Evolutionary conservation across 2,113 vertebrate species (phyloP).

Genomic region (Cololabis saira): DNA sequence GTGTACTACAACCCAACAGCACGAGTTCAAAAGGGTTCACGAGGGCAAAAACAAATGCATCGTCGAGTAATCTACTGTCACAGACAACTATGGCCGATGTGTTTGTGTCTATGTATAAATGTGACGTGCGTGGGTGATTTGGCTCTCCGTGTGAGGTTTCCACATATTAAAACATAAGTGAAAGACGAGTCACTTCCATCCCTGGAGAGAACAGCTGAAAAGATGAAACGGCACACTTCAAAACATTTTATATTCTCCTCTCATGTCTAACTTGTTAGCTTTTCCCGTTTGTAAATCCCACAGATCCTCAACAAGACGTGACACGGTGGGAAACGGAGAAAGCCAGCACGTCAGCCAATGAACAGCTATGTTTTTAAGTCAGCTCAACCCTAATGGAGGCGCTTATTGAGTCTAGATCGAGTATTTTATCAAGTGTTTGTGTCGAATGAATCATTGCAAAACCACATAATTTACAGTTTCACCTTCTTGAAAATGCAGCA

Average conservation of each 20-base stretch:
- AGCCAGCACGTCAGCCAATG: conserved; percentile 1
- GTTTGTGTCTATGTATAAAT: neutral
- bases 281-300: conserved; percentile 36
- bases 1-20: no score
- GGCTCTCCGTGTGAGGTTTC: conserved; percentile 28
- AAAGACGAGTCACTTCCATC: conserved; percentile 40
- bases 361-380: neutral
- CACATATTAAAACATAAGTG: conserved; percentile 11
- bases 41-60: no score
- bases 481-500: neutral
- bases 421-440: no score
- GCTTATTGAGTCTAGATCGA: no score
- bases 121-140: conserved; percentile 3
- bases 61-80: conserved; percentile 3
- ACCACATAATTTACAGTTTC: no score
- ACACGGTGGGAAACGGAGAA: conserved; percentile 25
- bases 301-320: conserved; percentile 36
- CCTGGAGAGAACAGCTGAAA: conserved; percentile 25
- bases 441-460: no score
- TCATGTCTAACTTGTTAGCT: conserved; percentile 48
- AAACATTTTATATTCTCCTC: conserved; percentile 52
- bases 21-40: no score
- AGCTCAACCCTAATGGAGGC: no score
- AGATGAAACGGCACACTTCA: conserved; percentile 56
- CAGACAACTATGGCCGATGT: neutral